These are phyloP conservation scores for Zoroaster sp. DNA, from an alignment of 53 echinoderm and acorn worm species.

Conservation along the genomic window DNA sequence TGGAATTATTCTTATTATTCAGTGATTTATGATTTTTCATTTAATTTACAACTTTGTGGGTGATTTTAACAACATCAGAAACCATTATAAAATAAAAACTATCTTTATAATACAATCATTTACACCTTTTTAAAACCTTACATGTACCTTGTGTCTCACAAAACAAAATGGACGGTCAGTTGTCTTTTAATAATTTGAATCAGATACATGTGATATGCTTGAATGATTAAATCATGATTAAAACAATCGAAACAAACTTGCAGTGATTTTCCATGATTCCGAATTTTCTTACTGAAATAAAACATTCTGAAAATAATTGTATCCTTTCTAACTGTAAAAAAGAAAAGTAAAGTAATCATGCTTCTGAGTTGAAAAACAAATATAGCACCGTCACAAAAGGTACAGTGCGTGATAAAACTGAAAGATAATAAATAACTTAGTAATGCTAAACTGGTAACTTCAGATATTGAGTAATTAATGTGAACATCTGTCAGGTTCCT, in stretches of 20 bases:
- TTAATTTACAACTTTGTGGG: not conserved
- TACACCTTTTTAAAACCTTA: not conserved
- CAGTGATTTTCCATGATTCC: no score
- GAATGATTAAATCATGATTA: no score
- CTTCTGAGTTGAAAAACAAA: not conserved
- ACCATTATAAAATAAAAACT: conserved; percentile 25
- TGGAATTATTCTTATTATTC: not conserved
- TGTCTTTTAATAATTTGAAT: not conserved
- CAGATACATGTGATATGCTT: no score
- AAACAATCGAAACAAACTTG: no score
- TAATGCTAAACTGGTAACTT: not conserved
- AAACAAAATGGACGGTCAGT: not conserved
- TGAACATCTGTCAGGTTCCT: not conserved
- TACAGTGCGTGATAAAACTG: not conserved
- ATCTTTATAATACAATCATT: conserved; percentile 21
- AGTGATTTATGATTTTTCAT: not conserved
- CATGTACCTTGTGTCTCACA: not conserved
- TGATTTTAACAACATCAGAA: not conserved
- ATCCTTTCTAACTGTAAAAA: not conserved
- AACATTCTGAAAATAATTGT: not conserved
- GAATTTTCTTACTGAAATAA: not conserved
- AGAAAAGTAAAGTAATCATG: not conserved
- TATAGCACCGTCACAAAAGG: not conserved
- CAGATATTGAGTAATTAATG: not conserved
- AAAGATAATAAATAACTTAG: not conserved